These are phyloP conservation scores for Thelaira solivaga DNA, from an alignment of 2,888 invertebrate genomes.

Conservation along the genomic window DNA sequence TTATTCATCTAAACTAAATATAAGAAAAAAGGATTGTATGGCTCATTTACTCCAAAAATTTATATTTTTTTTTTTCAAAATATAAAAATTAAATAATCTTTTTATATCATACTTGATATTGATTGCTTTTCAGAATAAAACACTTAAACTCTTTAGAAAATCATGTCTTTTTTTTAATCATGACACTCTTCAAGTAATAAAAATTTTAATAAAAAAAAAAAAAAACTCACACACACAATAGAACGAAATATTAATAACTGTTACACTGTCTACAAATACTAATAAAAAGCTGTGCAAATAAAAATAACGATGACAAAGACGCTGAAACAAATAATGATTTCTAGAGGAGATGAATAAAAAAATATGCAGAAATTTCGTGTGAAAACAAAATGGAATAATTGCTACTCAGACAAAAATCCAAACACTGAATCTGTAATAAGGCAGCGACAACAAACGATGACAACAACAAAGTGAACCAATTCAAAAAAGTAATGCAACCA, in stretches of 20 bases:
- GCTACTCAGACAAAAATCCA: constrained; percentile 40
- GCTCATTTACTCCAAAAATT: no score
- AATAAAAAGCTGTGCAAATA: constrained; percentile 20
- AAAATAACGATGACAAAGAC: constrained; percentile 2
- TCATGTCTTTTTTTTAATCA: no score
- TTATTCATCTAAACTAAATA: no score
- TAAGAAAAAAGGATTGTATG: no score
- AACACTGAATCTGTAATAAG: constrained; percentile 39
- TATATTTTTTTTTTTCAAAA: no score
- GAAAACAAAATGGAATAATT: constrained; percentile 50
- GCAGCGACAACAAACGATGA: constrained; percentile 30
- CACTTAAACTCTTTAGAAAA: no score
- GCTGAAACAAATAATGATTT: constrained; percentile 5
- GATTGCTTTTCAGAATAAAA: no score
- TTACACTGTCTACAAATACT: constrained; percentile 2
- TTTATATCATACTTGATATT: no score
- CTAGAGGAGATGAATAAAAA: background rate
- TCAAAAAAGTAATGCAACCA: constrained; percentile 49
- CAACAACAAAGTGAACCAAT: constrained; percentile 50
- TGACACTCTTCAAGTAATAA: no score
- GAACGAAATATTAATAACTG: constrained; percentile 9
- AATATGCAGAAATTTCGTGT: constrained; percentile 34
- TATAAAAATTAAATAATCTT: no score
- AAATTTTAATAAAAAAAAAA: constrained; percentile 20
- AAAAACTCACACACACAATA: constrained; percentile 1